Evolutionary conservation across 1,140 invertebrate species (phyloP).

Genomic region (Drosophila albomicans): DNA sequence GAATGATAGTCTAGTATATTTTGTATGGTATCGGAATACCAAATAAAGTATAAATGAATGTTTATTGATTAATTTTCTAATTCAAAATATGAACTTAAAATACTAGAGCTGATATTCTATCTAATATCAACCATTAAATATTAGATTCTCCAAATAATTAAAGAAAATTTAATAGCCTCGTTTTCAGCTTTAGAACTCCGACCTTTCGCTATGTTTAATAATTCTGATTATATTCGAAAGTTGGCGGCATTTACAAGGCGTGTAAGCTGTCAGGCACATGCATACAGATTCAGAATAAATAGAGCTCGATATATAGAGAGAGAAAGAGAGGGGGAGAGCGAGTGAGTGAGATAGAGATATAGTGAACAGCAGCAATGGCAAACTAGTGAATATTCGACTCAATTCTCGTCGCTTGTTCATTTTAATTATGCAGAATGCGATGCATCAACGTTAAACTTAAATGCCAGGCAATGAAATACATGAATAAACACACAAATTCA

Average conservation of each 20-base stretch:
- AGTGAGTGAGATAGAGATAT: neutral
- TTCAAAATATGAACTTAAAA: no score
- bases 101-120: no score
- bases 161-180: neutral
- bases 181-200: neutral
- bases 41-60: no score
- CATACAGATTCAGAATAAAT: neutral
- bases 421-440: conserved; percentile 78
- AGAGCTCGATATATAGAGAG: neutral
- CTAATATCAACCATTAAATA: no score
- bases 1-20: no score
- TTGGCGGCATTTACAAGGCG: conserved; percentile 1
- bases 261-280: conserved; percentile 24
- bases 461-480: conserved; percentile 77
- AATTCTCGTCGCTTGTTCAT: conserved; percentile 43
- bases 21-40: no score
- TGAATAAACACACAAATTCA: conserved; percentile 55
- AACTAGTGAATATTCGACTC: neutral
- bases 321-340: neutral
- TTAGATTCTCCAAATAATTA: no score
- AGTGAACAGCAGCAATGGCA: no score
- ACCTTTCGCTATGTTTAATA: neutral
- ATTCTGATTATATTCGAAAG: conserved; percentile 1
- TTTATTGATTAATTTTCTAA: no score
- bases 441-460: conserved; percentile 75